Evolutionary conservation across 2,888 invertebrate genomes (phyloP).

Genomic region (Cheilosia pagana): DNA sequence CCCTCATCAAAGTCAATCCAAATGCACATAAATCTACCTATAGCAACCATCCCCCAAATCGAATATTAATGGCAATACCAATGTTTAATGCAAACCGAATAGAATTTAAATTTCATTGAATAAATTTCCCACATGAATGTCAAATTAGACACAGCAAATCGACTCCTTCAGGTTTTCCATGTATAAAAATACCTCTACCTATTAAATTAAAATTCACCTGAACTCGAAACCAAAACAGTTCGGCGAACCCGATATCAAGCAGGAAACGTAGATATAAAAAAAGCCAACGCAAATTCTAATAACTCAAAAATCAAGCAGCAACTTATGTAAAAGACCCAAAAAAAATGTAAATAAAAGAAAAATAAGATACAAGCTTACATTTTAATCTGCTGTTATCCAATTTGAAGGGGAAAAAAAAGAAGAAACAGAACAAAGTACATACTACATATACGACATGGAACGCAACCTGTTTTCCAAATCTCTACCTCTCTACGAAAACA

Average conservation of each 20-base stretch:
- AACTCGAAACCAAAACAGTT: neutral
- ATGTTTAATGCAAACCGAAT: slow-evolving; percentile 63
- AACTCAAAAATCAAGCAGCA: slow-evolving; percentile 4
- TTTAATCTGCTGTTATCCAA: slow-evolving; percentile 26
- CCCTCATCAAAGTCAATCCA: slow-evolving; percentile 52
- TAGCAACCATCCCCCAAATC: slow-evolving; percentile 30
- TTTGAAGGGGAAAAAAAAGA: neutral
- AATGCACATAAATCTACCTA: slow-evolving; percentile 64
- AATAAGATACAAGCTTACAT: slow-evolving; percentile 26
- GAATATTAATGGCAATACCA: slow-evolving; percentile 60
- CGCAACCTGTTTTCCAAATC: slow-evolving; percentile 25
- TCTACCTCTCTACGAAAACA: too few relatives aligned
- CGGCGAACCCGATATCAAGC: neutral
- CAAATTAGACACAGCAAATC: slow-evolving; percentile 22
- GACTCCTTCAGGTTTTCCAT: neutral
- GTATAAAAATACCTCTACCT: neutral
- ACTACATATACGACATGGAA: neutral
- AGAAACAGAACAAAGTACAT: too few relatives aligned
- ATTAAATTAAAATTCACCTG: neutral
- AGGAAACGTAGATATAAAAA: neutral
- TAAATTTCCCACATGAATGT: slow-evolving; percentile 45
- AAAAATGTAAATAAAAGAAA: neutral
- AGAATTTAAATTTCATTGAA: slow-evolving; percentile 45
- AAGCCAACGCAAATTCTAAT: neutral
- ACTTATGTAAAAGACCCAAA: slow-evolving; percentile 33